phyloP scores from a whole-genome alignment of 2,113 vertebrate species.

The Raja brachyura region DNA sequence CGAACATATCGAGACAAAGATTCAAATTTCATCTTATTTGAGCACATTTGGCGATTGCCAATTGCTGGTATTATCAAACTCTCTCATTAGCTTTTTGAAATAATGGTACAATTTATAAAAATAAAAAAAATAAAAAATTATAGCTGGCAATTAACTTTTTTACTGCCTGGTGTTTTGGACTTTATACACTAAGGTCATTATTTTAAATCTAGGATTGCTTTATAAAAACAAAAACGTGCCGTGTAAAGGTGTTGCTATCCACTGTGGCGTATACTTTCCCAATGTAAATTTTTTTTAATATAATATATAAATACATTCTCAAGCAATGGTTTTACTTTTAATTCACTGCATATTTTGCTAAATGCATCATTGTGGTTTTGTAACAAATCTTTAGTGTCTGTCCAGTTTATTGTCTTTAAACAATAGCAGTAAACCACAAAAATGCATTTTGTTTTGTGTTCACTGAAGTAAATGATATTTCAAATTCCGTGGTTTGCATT shows the following conservation, averaged over 20 bases:
- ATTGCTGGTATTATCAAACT: background rate
- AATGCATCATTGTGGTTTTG: background rate
- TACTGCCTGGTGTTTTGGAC: background rate
- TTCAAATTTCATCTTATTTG: background rate
- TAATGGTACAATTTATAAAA: background rate
- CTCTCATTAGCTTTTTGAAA: background rate
- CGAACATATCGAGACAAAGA: background rate
- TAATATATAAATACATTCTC: background rate
- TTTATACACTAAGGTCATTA: background rate
- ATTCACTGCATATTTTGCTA: conserved; percentile 13
- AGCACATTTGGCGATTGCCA: background rate
- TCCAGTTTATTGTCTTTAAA: conserved; percentile 34
- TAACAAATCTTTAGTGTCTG: background rate
- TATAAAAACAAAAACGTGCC: background rate
- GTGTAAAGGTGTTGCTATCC: background rate
- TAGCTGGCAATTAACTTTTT: background rate
- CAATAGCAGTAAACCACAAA: conserved; percentile 32
- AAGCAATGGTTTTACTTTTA: conserved; percentile 9
- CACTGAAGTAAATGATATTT: conserved; percentile 26
- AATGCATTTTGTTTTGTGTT: conserved; percentile 33
- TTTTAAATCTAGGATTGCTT: background rate
- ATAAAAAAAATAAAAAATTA: background rate
- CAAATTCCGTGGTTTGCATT: conserved; percentile 29
- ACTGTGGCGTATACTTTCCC: background rate
- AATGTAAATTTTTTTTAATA: conserved; percentile 15